A percentile compares a stretch with the other conserved stretches of the same genome.
Evolutionary conservation across 1,140 invertebrate genomes (phyloP).

Genomic region (Eueides isabella): DNA sequence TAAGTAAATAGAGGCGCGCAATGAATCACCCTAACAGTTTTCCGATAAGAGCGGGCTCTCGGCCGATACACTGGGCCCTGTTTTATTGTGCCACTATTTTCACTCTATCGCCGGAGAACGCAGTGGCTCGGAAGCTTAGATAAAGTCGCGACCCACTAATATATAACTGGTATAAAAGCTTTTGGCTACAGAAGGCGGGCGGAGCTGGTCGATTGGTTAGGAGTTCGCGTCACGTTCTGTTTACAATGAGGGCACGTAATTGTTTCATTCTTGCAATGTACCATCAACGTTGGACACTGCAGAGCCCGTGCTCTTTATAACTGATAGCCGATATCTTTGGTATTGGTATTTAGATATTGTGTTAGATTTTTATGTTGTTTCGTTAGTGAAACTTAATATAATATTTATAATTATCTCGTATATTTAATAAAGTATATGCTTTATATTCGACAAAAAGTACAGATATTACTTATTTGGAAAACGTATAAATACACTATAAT

Average conservation of each 20-base stretch:
- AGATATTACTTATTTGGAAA: too few relatives aligned
- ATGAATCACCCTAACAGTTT: constrained; percentile 75
- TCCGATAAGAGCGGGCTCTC: constrained; percentile 69
- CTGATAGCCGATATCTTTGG: neutral
- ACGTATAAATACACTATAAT: too few relatives aligned
- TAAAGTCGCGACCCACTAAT: constrained; percentile 59
- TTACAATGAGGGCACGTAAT: constrained; percentile 39
- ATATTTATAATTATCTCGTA: too few relatives aligned
- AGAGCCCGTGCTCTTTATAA: neutral
- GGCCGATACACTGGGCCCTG: constrained; percentile 61
- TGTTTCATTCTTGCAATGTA: constrained; percentile 24
- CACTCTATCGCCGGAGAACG: constrained; percentile 66
- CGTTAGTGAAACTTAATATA: neutral
- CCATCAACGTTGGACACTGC: constrained; percentile 1
- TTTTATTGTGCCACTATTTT: constrained; percentile 77
- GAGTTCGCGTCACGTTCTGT: constrained; percentile 31
- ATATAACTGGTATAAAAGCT: constrained; percentile 48
- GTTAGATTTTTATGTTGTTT: neutral
- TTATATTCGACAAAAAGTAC: too few relatives aligned
- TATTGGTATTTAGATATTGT: neutral
- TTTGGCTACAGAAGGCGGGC: constrained; percentile 45
- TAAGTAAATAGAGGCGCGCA: constrained; percentile 64
- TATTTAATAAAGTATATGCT: too few relatives aligned
- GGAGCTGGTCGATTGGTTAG: constrained; percentile 15
- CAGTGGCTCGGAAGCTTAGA: constrained; percentile 72